Percentiles rank a stretch among this genome's conserved stretches.
Conservation (phyloP, 2,797 vertebrate species). For the Discoglossus pictus region DNA sequence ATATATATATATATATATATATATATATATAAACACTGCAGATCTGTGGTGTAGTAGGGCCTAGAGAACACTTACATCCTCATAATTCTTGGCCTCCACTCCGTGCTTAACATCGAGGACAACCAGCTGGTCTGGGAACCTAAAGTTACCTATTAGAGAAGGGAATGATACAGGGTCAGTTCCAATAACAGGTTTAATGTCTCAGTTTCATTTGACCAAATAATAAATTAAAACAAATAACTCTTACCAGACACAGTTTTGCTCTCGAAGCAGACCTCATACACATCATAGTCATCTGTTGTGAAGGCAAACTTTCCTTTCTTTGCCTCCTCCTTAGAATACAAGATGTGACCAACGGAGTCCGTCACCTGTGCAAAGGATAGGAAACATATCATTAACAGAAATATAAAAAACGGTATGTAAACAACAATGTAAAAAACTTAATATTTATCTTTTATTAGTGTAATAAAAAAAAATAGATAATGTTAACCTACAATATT, state of each 20-base stretch:
- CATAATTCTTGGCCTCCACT: conserved; percentile 50
- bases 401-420: too few relatives aligned
- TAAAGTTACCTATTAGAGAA: conserved; percentile 31
- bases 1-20: too few relatives aligned
- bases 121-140: conserved; percentile 49
- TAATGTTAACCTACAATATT: too few relatives aligned
- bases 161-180: neutral
- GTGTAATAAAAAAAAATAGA: too few relatives aligned
- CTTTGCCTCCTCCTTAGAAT: conserved; percentile 54
- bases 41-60: too few relatives aligned
- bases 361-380: conserved; percentile 51
- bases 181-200: too few relatives aligned
- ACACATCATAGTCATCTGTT: conserved; percentile 57
- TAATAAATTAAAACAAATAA: too few relatives aligned
- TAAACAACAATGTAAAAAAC: too few relatives aligned
- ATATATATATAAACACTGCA: too few relatives aligned
- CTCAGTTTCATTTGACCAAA: too few relatives aligned
- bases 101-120: conserved; percentile 53
- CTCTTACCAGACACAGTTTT: conserved; percentile 6
- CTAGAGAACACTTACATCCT: conserved; percentile 23
- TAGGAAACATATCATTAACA: neutral
- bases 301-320: conserved; percentile 61
- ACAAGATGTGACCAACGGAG: conserved; percentile 53
- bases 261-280: conserved; percentile 58
- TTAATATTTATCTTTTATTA: too few relatives aligned